These are phyloP conservation scores for Agrotis clavis DNA, from an alignment of 2,888 invertebrate species.

Conservation along the genomic window DNA sequence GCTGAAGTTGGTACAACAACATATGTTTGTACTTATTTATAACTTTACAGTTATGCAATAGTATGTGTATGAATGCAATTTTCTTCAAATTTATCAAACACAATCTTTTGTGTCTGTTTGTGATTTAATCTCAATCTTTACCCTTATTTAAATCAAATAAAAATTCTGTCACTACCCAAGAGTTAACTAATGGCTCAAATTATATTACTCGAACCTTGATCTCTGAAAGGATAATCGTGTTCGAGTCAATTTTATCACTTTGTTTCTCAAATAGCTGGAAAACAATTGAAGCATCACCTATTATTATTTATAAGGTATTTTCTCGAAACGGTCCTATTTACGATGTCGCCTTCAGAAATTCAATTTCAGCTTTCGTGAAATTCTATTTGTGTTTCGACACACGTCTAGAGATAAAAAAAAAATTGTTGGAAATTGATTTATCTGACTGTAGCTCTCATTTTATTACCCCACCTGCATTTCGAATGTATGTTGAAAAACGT, in stretches of 20 bases:
- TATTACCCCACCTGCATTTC: slow-evolving; percentile 16
- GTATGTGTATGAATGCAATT: neutral
- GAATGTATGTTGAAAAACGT: neutral
- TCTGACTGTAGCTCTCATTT: slow-evolving; percentile 35
- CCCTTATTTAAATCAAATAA: neutral
- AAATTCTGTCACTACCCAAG: neutral
- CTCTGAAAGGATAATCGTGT: slow-evolving; percentile 33
- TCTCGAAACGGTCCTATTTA: slow-evolving; percentile 67
- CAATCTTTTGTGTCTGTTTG: neutral
- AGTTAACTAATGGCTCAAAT: slow-evolving; percentile 11
- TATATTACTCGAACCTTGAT: slow-evolving; percentile 12
- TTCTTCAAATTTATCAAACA: neutral
- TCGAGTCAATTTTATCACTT: slow-evolving; percentile 29
- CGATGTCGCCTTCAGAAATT: slow-evolving; percentile 71
- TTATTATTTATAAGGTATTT: slow-evolving; percentile 66
- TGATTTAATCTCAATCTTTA: neutral
- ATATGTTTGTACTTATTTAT: neutral
- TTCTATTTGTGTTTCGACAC: slow-evolving; percentile 74
- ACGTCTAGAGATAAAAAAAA: slow-evolving; percentile 68
- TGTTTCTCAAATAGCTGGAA: slow-evolving; percentile 27
- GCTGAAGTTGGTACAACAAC: neutral
- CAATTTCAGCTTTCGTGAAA: slow-evolving; percentile 73
- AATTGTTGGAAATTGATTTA: slow-evolving; percentile 71
- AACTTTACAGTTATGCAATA: slow-evolving; percentile 2
- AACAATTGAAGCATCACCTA: slow-evolving; percentile 43